phyloP scores from a whole-genome alignment of 2,113 vertebrate species.

The Mus spicilegus region DNA sequence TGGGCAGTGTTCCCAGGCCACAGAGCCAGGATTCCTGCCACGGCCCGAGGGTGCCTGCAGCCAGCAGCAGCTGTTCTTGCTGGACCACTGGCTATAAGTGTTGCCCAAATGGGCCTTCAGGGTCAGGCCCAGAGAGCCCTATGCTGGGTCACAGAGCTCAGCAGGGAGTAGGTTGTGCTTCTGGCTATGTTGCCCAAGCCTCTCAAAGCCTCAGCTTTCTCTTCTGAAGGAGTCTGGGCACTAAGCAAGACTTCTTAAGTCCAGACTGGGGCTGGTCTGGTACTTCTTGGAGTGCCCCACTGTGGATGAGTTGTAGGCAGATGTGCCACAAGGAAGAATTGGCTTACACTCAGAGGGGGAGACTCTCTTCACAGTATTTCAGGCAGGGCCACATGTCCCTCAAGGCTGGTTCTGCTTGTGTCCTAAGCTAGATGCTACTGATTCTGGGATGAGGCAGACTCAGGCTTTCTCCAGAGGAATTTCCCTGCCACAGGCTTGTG shows the following conservation, averaged over 20 bases:
- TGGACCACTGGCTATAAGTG: neutral
- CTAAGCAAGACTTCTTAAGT: neutral
- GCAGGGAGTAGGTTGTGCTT: neutral
- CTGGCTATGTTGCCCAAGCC: neutral
- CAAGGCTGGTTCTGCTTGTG: neutral
- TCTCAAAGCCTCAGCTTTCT: neutral
- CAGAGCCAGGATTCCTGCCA: neutral
- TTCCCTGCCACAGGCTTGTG: neutral
- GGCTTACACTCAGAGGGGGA: neutral
- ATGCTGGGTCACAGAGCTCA: neutral
- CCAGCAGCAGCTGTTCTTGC: neutral
- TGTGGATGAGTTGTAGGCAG: neutral
- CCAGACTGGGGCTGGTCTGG: neutral
- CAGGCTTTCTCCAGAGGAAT: neutral
- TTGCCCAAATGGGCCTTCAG: neutral
- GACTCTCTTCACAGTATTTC: neutral
- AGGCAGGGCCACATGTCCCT: neutral
- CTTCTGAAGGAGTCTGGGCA: neutral
- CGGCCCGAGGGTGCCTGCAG: neutral
- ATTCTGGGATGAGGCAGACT: neutral
- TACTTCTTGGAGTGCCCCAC: neutral
- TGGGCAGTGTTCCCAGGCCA: slow-evolving; percentile 2
- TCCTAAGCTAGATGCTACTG: too few species aligned
- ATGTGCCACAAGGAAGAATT: neutral
- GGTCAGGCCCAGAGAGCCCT: neutral